Evolutionary conservation across 2,113 vertebrate genomes (phyloP).

Genomic region (Melanerpes formicivorus): DNA sequence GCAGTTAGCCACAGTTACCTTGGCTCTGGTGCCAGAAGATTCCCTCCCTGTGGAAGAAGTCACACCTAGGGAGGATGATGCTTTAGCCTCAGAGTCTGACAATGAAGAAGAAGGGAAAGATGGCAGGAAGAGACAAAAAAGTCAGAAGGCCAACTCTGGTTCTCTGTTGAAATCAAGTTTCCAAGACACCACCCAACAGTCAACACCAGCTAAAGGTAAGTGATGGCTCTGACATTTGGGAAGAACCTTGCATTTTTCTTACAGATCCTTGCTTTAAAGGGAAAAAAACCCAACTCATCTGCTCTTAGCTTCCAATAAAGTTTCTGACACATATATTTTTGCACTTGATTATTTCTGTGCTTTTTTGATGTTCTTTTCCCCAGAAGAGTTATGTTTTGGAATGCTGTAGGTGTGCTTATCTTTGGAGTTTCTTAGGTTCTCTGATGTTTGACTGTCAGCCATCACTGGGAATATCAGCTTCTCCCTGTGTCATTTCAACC

Average conservation of each 20-base stretch:
- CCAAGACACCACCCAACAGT: conserved; percentile 16
- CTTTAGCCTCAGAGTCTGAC: conserved; percentile 62
- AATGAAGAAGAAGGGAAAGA: conserved; percentile 45
- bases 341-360: not conserved
- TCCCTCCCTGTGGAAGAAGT: conserved; percentile 6
- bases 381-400: not conserved
- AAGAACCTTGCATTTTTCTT: not conserved
- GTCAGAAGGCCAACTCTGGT: not conserved
- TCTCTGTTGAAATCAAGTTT: not conserved
- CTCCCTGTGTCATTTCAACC: not conserved
- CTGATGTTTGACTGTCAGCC: not conserved
- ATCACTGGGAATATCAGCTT: not conserved
- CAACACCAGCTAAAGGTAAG: conserved; percentile 70
- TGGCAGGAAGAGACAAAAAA: conserved; percentile 43
- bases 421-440: not conserved
- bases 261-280: not conserved
- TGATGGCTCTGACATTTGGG: not conserved
- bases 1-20: conserved; percentile 78
- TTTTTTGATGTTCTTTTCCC: not conserved
- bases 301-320: not conserved
- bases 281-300: not conserved
- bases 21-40: conserved; percentile 66
- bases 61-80: conserved; percentile 35
- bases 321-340: not conserved
- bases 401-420: not conserved